Percentiles rank a stretch among this genome's conserved stretches.
Conservation (phyloP, 35 echinoderm and acorn worm species). For the Ophioderma brevispina region DNA sequence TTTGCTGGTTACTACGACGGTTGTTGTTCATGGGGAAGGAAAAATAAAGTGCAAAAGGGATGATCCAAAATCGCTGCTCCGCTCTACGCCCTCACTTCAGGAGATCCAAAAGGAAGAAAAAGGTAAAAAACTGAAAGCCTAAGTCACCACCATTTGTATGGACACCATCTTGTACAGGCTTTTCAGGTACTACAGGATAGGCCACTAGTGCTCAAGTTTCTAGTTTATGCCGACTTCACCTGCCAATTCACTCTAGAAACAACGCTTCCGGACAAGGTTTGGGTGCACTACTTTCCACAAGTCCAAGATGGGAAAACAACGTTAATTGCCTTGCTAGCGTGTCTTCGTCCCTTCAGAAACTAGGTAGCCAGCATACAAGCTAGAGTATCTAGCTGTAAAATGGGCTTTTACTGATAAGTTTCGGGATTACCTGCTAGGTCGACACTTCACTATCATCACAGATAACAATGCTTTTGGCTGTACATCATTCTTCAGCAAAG, state of each 20-base stretch:
- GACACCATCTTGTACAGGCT: slow-evolving; percentile 1
- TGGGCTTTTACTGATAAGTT: slow-evolving; percentile 45
- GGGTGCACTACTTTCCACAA: slow-evolving; percentile 7
- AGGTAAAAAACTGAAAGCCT: not conserved
- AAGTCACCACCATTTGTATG: not conserved
- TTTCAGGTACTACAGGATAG: not conserved
- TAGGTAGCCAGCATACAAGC: slow-evolving; percentile 25
- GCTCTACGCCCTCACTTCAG: slow-evolving; percentile 19
- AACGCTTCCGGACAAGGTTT: slow-evolving; percentile 1
- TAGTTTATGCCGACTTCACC: slow-evolving; percentile 57
- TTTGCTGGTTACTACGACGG: too few relatives aligned
- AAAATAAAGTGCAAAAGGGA: too few relatives aligned
- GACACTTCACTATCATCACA: slow-evolving; percentile 48
- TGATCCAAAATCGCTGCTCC: slow-evolving; percentile 52
- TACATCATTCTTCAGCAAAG: not conserved
- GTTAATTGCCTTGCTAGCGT: slow-evolving; percentile 56
- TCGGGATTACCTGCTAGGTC: slow-evolving; percentile 34
- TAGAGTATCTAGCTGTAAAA: slow-evolving; percentile 59
- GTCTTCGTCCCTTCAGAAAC: slow-evolving; percentile 1
- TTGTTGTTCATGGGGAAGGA: too few relatives aligned
- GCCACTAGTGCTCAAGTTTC: slow-evolving; percentile 28
- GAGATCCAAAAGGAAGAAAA: not conserved
- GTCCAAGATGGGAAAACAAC: slow-evolving; percentile 48
- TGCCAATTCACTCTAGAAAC: slow-evolving; percentile 31
- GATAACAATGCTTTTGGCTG: slow-evolving; percentile 52